Evolutionary conservation across 1,140 invertebrate species (phyloP), one percentile per base, ranked within the genome.

Genomic region (Drosophila gunungcola): DNA sequence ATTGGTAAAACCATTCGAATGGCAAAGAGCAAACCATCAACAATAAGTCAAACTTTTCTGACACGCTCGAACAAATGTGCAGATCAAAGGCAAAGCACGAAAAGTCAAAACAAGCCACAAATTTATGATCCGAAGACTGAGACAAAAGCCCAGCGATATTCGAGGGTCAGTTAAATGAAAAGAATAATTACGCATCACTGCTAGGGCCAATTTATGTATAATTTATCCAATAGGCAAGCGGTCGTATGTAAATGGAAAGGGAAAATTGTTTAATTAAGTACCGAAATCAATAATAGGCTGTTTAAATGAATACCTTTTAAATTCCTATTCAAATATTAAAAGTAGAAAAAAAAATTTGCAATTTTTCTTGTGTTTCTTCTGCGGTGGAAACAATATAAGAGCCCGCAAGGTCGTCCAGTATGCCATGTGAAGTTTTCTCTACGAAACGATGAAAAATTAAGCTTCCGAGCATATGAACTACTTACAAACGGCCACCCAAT

Each of bases 1-100:
- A 72, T 72, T 72, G 68, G 48, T 65, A 38, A 36, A 52, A 25
- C 46, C 3, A 45, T 68, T 68, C 13, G 64, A 68, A 68, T 68
- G 61, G 39, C 64, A 52, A 43, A 68, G 64, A 52, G 45, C 64
- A 64, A 39, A 41, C 5, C 34, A 16, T 65, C 10, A 29, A 42
- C 34, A 29, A 68, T 39, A 39, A 9, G 39, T 68, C 41, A 43
- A 55, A 32, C 42, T 25, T 54, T 53, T 62, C 39, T 34, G 49
- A 63, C 41, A 27, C 41, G 41, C 16, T 27, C 11, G 12, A 49
- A 10, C n/a, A 25, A 64, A 65, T n/a, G 25, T n/a, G 12, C 3
- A 25, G 11, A 32, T 21, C 41, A 6, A 42, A 56, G 12, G 12
- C 39, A 42, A 32, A 32, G 11, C 16, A 36, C 13, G n/a, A 29